Conservation (phyloP, 2,888 invertebrate genomes). For the Xestia rhomboidea region DNA sequence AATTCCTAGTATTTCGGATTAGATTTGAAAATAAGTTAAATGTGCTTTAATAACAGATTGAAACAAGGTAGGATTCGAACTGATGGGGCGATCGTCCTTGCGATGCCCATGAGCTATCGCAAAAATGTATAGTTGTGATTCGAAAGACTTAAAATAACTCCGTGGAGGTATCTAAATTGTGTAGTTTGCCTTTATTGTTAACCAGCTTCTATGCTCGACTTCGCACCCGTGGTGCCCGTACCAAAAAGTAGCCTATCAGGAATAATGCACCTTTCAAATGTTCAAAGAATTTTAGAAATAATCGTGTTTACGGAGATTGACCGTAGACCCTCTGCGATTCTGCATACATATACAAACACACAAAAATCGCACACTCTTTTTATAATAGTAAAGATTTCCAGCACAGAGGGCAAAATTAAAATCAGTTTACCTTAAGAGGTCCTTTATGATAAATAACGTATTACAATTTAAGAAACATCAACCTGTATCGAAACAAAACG, state of each 20-base stretch:
- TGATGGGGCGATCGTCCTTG: not conserved
- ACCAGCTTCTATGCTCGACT: not conserved
- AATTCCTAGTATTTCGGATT: not conserved
- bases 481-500: slow-evolving; percentile 75
- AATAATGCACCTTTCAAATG: not conserved
- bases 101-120: not conserved
- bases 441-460: not conserved
- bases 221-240: not conserved
- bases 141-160: not conserved
- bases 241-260: not conserved
- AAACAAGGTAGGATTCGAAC: not conserved
- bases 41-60: not conserved
- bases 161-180: not conserved
- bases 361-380: not conserved
- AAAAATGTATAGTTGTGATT: not conserved
- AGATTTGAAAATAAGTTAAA: not conserved
- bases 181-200: not conserved
- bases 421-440: not conserved
- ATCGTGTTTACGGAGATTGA: not conserved
- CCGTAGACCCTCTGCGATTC: not conserved
- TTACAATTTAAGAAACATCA: slow-evolving; percentile 48
- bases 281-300: not conserved
- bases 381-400: not conserved
- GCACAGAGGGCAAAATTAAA: not conserved
- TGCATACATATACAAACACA: not conserved